phyloP scores from a whole-genome alignment of 2,797 vertebrate species.

The Phaenicophaeus curvirostris region DNA sequence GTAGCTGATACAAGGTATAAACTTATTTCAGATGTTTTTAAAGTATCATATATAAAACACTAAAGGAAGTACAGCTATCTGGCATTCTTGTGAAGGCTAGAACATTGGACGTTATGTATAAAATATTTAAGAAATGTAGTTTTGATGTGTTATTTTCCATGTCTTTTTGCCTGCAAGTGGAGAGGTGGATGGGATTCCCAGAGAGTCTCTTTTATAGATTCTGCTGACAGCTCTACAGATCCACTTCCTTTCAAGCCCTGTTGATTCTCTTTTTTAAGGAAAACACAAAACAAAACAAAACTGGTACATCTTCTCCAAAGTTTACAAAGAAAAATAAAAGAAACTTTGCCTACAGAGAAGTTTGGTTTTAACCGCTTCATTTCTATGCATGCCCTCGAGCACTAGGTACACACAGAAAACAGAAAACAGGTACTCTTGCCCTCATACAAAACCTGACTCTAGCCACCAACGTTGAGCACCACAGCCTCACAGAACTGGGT shows the following conservation, averaged over 20 bases:
- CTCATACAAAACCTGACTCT: not conserved
- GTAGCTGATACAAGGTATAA: not conserved
- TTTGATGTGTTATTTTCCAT: constrained; percentile 70
- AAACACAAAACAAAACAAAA: constrained; percentile 36
- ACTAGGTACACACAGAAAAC: not conserved
- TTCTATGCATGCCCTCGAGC: not conserved
- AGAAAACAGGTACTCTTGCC: not conserved
- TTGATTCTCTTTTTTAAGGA: constrained; percentile 14
- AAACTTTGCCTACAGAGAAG: constrained; percentile 5
- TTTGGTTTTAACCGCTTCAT: not conserved
- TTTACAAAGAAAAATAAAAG: constrained; percentile 29
- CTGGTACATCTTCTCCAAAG: not conserved
- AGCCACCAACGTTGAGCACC: not conserved
- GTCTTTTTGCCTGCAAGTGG: constrained; percentile 32
- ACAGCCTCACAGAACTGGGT: not conserved
- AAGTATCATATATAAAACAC: constrained; percentile 63
- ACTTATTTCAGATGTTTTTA: constrained; percentile 28
- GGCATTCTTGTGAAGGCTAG: constrained; percentile 39
- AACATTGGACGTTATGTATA: constrained; percentile 52
- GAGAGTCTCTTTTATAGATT: constrained; percentile 52
- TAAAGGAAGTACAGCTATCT: constrained; percentile 20
- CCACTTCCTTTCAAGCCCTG: constrained; percentile 43
- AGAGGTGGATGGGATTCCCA: constrained; percentile 55
- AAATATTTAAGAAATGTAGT: constrained; percentile 65
- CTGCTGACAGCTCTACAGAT: constrained; percentile 65